Conservation (phyloP, 1,140 invertebrate species). For the Doryteuthis pealeii region DNA sequence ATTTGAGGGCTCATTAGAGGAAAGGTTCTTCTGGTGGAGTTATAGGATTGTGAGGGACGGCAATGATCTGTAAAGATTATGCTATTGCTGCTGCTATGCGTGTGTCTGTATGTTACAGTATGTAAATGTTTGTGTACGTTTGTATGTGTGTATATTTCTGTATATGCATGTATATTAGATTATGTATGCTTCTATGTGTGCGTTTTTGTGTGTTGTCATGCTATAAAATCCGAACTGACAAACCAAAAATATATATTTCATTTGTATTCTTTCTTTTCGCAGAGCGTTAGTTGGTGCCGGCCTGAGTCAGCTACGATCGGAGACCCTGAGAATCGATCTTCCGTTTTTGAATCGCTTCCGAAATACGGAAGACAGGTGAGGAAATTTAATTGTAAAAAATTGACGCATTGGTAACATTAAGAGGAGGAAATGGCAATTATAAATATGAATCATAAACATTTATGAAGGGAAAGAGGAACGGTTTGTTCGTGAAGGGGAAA, state of each 20-base stretch:
- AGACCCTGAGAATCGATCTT: constrained; percentile 52
- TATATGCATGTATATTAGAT: background rate
- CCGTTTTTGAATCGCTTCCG: constrained; percentile 59
- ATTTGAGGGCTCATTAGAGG: too few relatives aligned
- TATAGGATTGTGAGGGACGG: too few relatives aligned
- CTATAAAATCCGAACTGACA: too few relatives aligned
- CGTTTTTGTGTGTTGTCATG: background rate
- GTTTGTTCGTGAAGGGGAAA: too few relatives aligned
- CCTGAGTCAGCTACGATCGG: constrained; percentile 58
- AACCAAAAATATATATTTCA: too few relatives aligned
- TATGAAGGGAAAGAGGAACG: too few relatives aligned
- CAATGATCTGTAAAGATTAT: too few relatives aligned
- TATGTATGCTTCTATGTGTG: background rate
- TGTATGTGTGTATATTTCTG: background rate
- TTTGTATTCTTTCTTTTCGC: constrained; percentile 17
- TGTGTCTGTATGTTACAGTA: background rate
- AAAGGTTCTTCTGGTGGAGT: too few relatives aligned
- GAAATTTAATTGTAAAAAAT: too few relatives aligned
- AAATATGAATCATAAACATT: too few relatives aligned
- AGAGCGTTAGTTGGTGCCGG: constrained; percentile 59
- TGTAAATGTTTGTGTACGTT: background rate
- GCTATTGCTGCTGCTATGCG: background rate
- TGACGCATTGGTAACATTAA: too few relatives aligned
- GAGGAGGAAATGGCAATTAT: too few relatives aligned
- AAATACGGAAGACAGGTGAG: constrained; percentile 59